Percentiles rank a stretch among this genome's conserved stretches.
These are phyloP conservation scores for Dendrolimus pini DNA, from an alignment of 2,888 invertebrate species.

Conservation along the genomic window DNA sequence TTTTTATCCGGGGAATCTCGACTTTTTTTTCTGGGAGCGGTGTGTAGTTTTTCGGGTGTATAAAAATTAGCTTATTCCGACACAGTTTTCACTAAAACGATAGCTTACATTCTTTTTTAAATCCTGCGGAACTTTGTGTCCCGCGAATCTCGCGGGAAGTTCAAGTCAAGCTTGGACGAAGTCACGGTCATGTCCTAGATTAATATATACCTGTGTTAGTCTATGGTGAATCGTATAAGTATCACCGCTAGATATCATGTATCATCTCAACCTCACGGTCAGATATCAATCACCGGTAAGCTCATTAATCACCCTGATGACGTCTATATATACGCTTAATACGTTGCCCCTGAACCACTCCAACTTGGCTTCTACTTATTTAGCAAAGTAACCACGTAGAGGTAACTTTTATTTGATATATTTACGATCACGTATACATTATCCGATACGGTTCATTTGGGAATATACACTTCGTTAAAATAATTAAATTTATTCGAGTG, in stretches of 20 bases:
- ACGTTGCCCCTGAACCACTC: not conserved
- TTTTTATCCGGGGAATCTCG: too few relatives aligned
- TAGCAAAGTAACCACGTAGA: not conserved
- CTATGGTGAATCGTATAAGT: not conserved
- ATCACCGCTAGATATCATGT: not conserved
- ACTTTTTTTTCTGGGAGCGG: too few relatives aligned
- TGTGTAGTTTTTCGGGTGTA: not conserved
- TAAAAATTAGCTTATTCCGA: not conserved
- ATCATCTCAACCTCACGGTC: not conserved
- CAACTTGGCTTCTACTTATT: not conserved
- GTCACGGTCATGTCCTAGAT: not conserved
- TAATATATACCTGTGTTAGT: not conserved
- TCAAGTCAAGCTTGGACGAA: too few relatives aligned
- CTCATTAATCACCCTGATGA: conserved; percentile 3
- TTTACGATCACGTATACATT: not conserved
- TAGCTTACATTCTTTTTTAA: not conserved
- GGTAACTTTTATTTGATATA: not conserved
- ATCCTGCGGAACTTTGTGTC: too few relatives aligned
- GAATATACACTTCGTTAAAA: not conserved
- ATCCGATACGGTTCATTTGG: too few relatives aligned
- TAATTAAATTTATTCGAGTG: not conserved
- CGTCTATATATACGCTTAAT: conserved; percentile 3
- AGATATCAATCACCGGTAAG: conserved; percentile 5
- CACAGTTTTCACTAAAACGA: not conserved
- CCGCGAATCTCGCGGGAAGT: too few relatives aligned